phyloP scores from a whole-genome alignment of 2,113 vertebrate species.

The Paramisgurnus dabryanus region DNA sequence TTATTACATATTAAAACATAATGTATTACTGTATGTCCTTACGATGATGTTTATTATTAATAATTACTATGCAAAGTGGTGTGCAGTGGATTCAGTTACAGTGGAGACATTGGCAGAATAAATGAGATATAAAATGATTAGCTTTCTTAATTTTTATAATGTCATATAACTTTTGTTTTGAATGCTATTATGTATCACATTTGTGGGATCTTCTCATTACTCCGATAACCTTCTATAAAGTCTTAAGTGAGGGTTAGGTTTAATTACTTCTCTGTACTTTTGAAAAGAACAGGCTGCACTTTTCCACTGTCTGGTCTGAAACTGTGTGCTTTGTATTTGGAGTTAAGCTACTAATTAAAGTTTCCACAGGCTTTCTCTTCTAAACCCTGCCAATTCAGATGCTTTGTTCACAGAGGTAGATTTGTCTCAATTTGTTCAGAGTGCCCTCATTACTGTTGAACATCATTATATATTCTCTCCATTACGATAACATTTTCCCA shows the following conservation, averaged over 20 bases:
- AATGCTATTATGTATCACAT: constrained; percentile 28
- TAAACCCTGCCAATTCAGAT: constrained; percentile 17
- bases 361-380: constrained; percentile 32
- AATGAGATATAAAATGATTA: constrained; percentile 27
- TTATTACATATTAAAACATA: no score
- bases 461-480: constrained; percentile 40
- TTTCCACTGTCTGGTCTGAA: constrained; percentile 24
- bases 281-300: constrained; percentile 4
- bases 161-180: constrained; percentile 2
- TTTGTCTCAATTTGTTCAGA: constrained; percentile 50
- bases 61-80: not conserved
- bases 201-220: constrained; percentile 41
- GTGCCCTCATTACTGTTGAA: constrained; percentile 41
- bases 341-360: constrained; percentile 34
- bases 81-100: not conserved
- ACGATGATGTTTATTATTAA: not conserved
- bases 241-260: constrained; percentile 56
- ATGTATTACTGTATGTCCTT: not conserved
- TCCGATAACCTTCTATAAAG: constrained; percentile 49
- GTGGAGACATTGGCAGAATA: not conserved
- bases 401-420: constrained; percentile 41
- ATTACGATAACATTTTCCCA: constrained; percentile 41
- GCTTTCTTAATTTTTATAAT: not conserved
- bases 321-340: constrained; percentile 20
- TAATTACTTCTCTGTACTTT: constrained; percentile 42